Base-by-base conservation (phyloP, 2,888 invertebrate genomes). In the Dryadula phaetusa region DNA sequence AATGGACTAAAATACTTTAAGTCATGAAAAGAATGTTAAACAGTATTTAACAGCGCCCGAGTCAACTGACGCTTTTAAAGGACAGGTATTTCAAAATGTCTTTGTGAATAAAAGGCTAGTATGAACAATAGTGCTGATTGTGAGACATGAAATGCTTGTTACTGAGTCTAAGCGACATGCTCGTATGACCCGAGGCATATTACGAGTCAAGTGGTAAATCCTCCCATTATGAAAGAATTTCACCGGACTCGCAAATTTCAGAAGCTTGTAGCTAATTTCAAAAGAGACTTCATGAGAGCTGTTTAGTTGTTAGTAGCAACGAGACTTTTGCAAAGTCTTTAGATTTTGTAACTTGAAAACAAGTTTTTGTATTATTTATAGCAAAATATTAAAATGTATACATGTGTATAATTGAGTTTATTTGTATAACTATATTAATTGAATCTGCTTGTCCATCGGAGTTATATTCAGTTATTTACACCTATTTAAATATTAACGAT, bases 61-160 rank as follows among this genome's bases (percentile, higher is more conserved):
- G 66, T 64, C 62, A 64, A 53, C 60, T 53, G 53, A 25, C 49
- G 60, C 44, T 47, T 66, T 63, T 61, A 46, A 49, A 60, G 63
- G 60, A 67, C 58, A 63, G 18, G 47, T 69, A 47, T 44, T 64
- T 62, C 62, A 71, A 62, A 64, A 64, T 67, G 66, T 63, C 67
- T 68, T 70, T 70, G 64, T 69, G 66, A 46, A 68, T 66, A 67
- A 66, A 54, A 62, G 52, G 53, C 53, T 63, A 66, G 62, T 46
- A 67, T 66, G 65, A 70, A 73, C 70, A 73, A 70, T 68, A 62
- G 67, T 70, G 64, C 66, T 73, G 71, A 73, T 70, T 68, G 67
- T 69, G 70, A 68, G 69, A 69, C 61, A 66, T 68, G 66, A 71
- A 67, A 62, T 60, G 64, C 66, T 70, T 47, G 60, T 70, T 69